Evolutionary conservation across 2,113 vertebrate species (phyloP).

Genomic region (Dicerorhinus sumatrensis): DNA sequence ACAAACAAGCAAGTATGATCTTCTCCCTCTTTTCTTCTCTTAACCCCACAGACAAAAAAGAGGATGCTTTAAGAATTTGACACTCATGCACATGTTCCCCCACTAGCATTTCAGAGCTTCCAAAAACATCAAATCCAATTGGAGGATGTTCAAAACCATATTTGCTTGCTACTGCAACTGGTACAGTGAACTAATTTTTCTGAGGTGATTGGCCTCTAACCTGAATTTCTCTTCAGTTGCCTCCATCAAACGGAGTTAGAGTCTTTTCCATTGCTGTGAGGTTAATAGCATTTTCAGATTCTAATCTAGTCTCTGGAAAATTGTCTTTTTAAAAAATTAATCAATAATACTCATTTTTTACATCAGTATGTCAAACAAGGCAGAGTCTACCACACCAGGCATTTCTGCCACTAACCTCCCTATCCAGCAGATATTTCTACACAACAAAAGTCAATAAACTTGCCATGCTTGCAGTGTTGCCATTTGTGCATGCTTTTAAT

Average conservation of each 20-base stretch:
- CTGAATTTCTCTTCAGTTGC: conserved; percentile 81
- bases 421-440: conserved; percentile 59
- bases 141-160: conserved; percentile 67
- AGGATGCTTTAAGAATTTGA: conserved; percentile 30
- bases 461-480: conserved; percentile 34
- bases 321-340: conserved; percentile 84
- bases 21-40: not conserved
- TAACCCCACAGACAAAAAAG: not conserved
- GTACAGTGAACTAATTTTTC: conserved; percentile 81
- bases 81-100: conserved; percentile 11
- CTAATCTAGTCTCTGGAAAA: conserved; percentile 84
- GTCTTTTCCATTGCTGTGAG: conserved; percentile 79
- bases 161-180: conserved; percentile 75
- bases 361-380: conserved; percentile 78
- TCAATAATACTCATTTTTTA: conserved; percentile 85
- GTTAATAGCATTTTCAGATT: conserved; percentile 86
- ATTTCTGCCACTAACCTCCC: conserved; percentile 73
- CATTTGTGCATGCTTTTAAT: conserved; percentile 75
- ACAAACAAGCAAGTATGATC: not conserved
- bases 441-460: conserved; percentile 76
- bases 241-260: conserved; percentile 77
- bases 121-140: conserved; percentile 66
- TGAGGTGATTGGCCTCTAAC: conserved; percentile 80
- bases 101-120: conserved; percentile 54
- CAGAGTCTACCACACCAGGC: conserved; percentile 58